Base-by-base conservation (phyloP, 2,113 vertebrate genomes). In the Taxidea taxus region DNA sequence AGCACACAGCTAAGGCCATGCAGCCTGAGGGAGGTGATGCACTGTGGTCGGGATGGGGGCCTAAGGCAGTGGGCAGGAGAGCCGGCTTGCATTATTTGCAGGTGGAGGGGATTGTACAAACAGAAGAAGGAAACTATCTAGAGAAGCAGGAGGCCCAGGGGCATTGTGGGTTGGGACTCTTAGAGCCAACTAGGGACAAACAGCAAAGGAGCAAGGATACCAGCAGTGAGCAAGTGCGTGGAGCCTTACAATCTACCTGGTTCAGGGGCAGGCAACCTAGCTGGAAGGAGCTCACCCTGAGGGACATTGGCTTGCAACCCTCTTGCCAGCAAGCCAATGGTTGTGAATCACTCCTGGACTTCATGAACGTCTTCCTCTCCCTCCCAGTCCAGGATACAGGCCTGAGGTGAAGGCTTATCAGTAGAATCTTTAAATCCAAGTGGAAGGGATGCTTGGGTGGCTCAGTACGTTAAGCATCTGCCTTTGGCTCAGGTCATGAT, bases 141-240 rank as follows among this genome's bases (percentile, higher is more conserved):
- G 51, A 90, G 49, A 58, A 70, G 56, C 11, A 9, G 49, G 95
- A 85, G 47, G 27, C 15, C 49, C 12, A 16, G 77, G 37, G 39
- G 12, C 60, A 44, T 13, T 34, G 13, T 3, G 31, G 66, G 39
- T 6, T 42, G 56, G 66, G 37, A 6, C 10, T 60, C 54, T 74
- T 42, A 25, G 58, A 31, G 44, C 7, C 82, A 18, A 78, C 0
- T 25, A 5, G 54, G 21, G 39, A 5, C 89, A 31, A n/a, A 66
- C 18, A 18, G 42, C 16, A 42, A 75, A 66, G 72, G 64, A 8
- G 6, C 13, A 27, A 51, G 39, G 15, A 44, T 4, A 12, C 13
- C 20, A 31, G 68, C 3, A 5, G 37, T 15, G 37, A 20, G 12
- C 2, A 0, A 37, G 23, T 2, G 9, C 49, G 18, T 3, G 2